phyloP scores from a whole-genome alignment of 2,797 vertebrate genomes.

The Spondyliosoma cantharus region DNA sequence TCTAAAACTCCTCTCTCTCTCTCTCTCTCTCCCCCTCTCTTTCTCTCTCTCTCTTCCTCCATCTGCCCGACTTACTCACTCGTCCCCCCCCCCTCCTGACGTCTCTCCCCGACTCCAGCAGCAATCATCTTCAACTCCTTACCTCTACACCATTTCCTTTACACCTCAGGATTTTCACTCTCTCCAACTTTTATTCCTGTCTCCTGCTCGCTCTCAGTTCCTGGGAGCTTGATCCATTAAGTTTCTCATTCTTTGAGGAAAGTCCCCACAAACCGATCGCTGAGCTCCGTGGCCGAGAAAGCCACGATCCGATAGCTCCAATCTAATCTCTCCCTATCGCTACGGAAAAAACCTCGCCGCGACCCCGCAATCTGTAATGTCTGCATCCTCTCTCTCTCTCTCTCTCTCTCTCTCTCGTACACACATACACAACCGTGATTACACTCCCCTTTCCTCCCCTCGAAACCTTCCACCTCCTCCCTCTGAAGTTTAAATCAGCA shows the following conservation, averaged over 20 bases:
- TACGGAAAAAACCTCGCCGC: constrained; percentile 38
- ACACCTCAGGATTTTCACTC: constrained; percentile 54
- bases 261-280: constrained; percentile 51
- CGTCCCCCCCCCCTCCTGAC: constrained; percentile 36
- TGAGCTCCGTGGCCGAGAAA: constrained; percentile 53
- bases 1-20: constrained; percentile 53
- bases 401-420: constrained; percentile 1
- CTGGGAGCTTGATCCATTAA: constrained; percentile 65
- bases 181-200: constrained; percentile 27
- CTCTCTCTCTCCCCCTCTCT: constrained; percentile 24
- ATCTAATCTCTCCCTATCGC: constrained; percentile 69
- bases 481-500: constrained; percentile 67
- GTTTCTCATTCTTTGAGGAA: constrained; percentile 67
- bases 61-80: constrained; percentile 55
- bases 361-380: constrained; percentile 60
- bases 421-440: constrained; percentile 39
- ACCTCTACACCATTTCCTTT: constrained; percentile 48
- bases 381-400: constrained; percentile 47
- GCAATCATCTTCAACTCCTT: constrained; percentile 42
- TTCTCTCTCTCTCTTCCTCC: constrained; percentile 31
- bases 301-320: constrained; percentile 58
- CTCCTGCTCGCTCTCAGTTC: constrained; percentile 32
- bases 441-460: constrained; percentile 35
- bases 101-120: constrained; percentile 24
- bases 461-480: constrained; percentile 35